Conservation (phyloP, 1,140 invertebrate species). For the Drosophila neocordata region DNA sequence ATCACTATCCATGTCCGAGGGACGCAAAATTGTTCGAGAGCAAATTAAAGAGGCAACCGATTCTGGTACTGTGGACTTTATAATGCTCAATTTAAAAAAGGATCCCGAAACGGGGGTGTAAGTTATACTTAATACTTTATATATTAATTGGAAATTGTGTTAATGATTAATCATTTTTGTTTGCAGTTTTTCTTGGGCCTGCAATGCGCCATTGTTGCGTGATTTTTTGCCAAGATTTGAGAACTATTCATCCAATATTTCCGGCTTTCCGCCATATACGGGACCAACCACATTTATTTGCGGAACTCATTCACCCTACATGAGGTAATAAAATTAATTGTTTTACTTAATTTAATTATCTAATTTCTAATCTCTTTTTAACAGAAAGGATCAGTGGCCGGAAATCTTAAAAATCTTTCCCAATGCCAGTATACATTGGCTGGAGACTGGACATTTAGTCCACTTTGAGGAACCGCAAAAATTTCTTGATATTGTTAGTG, state of each 20-base stretch:
- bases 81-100: slow-evolving; percentile 83
- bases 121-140: slow-evolving; percentile 12
- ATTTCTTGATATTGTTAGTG: slow-evolving; percentile 87
- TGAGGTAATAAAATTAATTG: slow-evolving; percentile 85
- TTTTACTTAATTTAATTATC: slow-evolving; percentile 20
- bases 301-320: slow-evolving; percentile 90
- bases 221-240: slow-evolving; percentile 87
- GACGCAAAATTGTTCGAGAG: slow-evolving; percentile 85
- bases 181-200: slow-evolving; percentile 78
- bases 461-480: slow-evolving; percentile 94
- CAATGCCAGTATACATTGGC: slow-evolving; percentile 87
- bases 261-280: slow-evolving; percentile 84
- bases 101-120: slow-evolving; percentile 51
- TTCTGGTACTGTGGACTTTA: slow-evolving; percentile 84
- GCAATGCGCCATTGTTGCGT: slow-evolving; percentile 86
- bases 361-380: slow-evolving; percentile 62
- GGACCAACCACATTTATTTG: slow-evolving; percentile 92
- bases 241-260: slow-evolving; percentile 84
- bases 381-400: slow-evolving; percentile 86
- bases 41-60: slow-evolving; percentile 83
- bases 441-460: slow-evolving; percentile 94
- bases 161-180: no score
- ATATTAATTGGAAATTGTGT: no score
- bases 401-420: slow-evolving; percentile 91
- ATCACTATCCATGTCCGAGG: slow-evolving; percentile 86